Percentiles rank a stretch among this genome's conserved stretches.
These are phyloP conservation scores for Betta splendens DNA, from an alignment of 2,797 vertebrate genomes.

Conservation along the genomic window DNA sequence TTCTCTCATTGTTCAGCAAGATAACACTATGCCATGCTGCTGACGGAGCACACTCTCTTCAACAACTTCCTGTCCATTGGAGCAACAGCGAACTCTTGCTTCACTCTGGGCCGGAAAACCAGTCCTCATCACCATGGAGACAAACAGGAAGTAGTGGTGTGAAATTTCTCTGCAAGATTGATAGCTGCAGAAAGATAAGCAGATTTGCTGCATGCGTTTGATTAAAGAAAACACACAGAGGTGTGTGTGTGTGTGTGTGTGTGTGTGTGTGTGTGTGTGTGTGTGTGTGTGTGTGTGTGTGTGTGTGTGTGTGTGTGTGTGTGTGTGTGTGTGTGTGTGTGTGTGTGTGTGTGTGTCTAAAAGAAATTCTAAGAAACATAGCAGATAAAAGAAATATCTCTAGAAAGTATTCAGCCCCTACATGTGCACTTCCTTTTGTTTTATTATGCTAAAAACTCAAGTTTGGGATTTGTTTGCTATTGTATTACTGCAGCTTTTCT, in stretches of 20 bases:
- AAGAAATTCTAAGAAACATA: conserved; percentile 2
- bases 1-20: conserved; percentile 48
- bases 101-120: conserved; percentile 72
- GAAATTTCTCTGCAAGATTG: conserved; percentile 73
- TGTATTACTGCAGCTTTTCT: too few species aligned
- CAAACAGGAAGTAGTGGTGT: conserved; percentile 82
- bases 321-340: too few species aligned
- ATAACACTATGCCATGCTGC: conserved; percentile 58
- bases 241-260: too few species aligned
- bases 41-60: conserved; percentile 66
- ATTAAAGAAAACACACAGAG: conserved; percentile 34
- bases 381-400: neutral
- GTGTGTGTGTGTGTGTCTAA: too few species aligned
- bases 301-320: too few species aligned
- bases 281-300: too few species aligned
- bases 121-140: conserved; percentile 77
- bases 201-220: conserved; percentile 32
- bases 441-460: too few species aligned
- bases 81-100: conserved; percentile 61
- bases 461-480: too few species aligned
- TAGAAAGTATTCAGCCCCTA: too few species aligned
- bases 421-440: too few species aligned
- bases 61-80: conserved; percentile 73
- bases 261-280: too few species aligned
- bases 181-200: conserved; percentile 61